Evolutionary conservation across 2,797 vertebrate genomes (phyloP), one percentile per base, ranked within the genome.

Genomic region (Tapirus indicus): DNA sequence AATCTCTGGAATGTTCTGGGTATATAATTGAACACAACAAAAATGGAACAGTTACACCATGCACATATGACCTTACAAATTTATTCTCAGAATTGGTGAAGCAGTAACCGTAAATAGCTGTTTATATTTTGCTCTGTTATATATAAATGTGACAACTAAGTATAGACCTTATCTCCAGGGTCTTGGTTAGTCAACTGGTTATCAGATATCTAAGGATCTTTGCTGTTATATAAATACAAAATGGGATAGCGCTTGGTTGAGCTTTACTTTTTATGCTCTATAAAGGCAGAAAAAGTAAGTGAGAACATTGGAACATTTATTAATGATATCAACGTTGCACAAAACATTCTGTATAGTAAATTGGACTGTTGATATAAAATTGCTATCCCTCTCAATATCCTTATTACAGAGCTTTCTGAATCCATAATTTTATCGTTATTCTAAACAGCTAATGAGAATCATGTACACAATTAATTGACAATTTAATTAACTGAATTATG

Each of bases 81-180:
- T 97, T 97, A 97, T 97, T 97, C 88, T 93, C 95, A 98, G 97
- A 95, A 94, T 91, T 41, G 69, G 69, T 97, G 97, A 98, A 96
- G 92, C 82, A 95, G 75, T 80, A 74, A 80, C 71, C 91, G 69
- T 85, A 94, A 98, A 98, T 98, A 98, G 80, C 78, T 71, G 83
- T 66, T 78, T 71, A 52, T 95, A 58, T 96, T 97, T 96, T 95
- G 29, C 83, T 87, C 82, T 93, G 94, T 88, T 92, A 92, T 94
- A 87, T 97, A 97, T 97, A 98, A 97, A 95, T 95, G 17, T 38
- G 87, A 54, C 10, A 97, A 58, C 44, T 93, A 47, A 97, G 29
- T 74, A 8, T 82, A 97, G 72, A 60, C 14, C 14, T 87, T 96
- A 74, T 68, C 23, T 58, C 5, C 75, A 78, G 79, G 90, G 92